Conservation (phyloP, 2,888 invertebrate genomes). For the Chrysolina haemoptera region DNA sequence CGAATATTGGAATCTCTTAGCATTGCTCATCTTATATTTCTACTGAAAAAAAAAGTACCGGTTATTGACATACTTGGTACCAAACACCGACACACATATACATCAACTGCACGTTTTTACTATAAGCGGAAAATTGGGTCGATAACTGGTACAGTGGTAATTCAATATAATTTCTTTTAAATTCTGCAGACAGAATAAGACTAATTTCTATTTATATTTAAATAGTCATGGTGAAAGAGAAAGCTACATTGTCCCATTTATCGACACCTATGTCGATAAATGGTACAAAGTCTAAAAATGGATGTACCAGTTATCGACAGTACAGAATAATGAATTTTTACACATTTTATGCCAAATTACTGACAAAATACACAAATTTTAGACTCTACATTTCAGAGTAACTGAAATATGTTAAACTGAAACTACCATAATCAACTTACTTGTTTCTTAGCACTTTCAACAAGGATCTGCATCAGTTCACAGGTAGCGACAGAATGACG, state of each 20-base stretch:
- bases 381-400: neutral
- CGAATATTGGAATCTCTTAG: constrained; percentile 34
- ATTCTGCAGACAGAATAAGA: constrained; percentile 16
- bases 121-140: constrained; percentile 21
- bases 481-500: constrained; percentile 17
- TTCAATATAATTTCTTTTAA: constrained; percentile 20
- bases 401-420: constrained; percentile 2
- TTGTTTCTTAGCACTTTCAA: constrained; percentile 17
- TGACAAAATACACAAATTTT: neutral
- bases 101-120: constrained; percentile 19
- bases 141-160: neutral
- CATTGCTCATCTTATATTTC: constrained; percentile 25
- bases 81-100: constrained; percentile 24
- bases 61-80: constrained; percentile 29
- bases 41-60: constrained; percentile 13
- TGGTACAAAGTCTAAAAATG: constrained; percentile 20
- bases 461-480: constrained; percentile 17
- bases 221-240: constrained; percentile 18
- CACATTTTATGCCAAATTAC: constrained; percentile 22
- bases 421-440: constrained; percentile 25
- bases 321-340: constrained; percentile 20
- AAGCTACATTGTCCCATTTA: constrained; percentile 14
- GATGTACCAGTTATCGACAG: constrained; percentile 24
- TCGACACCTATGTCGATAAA: constrained; percentile 9
- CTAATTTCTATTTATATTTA: constrained; percentile 20